Base-by-base conservation (phyloP, 2,113 vertebrate species). In the Rana temporaria region DNA sequence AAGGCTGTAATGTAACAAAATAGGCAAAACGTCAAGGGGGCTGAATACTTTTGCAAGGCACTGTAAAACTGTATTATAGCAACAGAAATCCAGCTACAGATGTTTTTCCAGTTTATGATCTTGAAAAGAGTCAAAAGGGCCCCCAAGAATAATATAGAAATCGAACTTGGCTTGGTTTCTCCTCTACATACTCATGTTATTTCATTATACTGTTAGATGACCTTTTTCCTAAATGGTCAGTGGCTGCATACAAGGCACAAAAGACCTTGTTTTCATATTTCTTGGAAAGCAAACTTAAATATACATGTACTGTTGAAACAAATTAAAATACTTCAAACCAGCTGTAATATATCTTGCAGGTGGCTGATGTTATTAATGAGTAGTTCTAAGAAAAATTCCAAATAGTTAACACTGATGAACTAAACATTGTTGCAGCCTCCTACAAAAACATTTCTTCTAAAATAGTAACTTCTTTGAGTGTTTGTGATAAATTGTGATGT, bases 111-210 rank as follows among this genome's bases (percentile, higher is more conserved):
- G 24, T 32, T 72, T 72, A 55, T 56, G 12, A 2, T 15, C 17
- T 56, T 20, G 24, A 55, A 72, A n/a, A n/a, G 17, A 2, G 0
- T 65, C 24, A 79, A 79, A 66, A 70, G 38, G 20, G 24, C 65
- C 57, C 62, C 77, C 55, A 79, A 69, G 59, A 79, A 79, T 79
- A 79, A 79, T 38, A 60, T 26, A 69, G 34, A 42, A 38, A 68
- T 79, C 32, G n/a, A 68, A 68, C 69, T 24, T 38, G 30, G 57
- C 77, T 42, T 68, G 12, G 24, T 16, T 9, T 20, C 78, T 70
- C 78, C 53, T 53, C 18, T 56, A 24, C 66, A 70, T 60, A 22
- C 32, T 62, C 24, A 65, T 68, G 30, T 26, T 68, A 19, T 59
- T 79, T 18, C 53, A 59, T 19, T 9, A 42, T 34, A 38, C 64